Base-by-base conservation (phyloP, 2,888 invertebrate genomes). In the Onthophagus sagittarius region DNA sequence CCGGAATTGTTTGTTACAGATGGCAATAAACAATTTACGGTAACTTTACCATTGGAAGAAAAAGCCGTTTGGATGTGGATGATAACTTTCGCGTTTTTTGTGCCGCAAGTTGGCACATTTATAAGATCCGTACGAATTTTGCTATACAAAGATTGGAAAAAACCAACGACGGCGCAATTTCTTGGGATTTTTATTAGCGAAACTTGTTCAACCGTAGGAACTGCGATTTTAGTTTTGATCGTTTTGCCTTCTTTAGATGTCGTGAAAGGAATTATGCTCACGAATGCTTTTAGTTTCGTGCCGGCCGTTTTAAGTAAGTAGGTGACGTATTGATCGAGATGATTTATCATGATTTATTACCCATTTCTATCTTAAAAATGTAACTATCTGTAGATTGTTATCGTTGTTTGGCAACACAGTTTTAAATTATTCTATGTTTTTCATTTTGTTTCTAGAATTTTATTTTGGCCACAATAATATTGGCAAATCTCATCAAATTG, bases 31-130 rank as follows among this genome's bases (percentile, higher is more conserved):
- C 89, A 91, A 81, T 91, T 91, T 78, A 85, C 88, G 75, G 90
- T 91, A 0, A 84, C 86, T 5, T 84, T 92, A 23, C 87, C 92
- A 0, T 86, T 89, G 75, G 88, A 89, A 79, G 93, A 93, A 81
- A 88, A 91, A 76, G 86, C 92, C 72, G 87, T 90, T 65, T 95
- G 95, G 95, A 89, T 93, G 11, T 96, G 95, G 94, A 90, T 92
- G 69, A 83, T 94, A 32, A 86, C 94, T 63, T 90, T 94, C 78
- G 90, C 92, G 15, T 94, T 94, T 81, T 86, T 91, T 63, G 86
- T 92, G 15, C 96, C 96, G 0, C 96, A 97, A 86, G 74, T 92
- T 0, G 90, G 93, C 11, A 89, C 91, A 6, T 90, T 95, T 79
- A 83, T 95, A 4, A 88, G 93, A 79, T 90, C 93, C 11, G 81